Percentiles rank a stretch among this genome's conserved stretches.
Evolutionary conservation across 2,113 vertebrate species (phyloP).

Genomic region (Calcarius ornatus): DNA sequence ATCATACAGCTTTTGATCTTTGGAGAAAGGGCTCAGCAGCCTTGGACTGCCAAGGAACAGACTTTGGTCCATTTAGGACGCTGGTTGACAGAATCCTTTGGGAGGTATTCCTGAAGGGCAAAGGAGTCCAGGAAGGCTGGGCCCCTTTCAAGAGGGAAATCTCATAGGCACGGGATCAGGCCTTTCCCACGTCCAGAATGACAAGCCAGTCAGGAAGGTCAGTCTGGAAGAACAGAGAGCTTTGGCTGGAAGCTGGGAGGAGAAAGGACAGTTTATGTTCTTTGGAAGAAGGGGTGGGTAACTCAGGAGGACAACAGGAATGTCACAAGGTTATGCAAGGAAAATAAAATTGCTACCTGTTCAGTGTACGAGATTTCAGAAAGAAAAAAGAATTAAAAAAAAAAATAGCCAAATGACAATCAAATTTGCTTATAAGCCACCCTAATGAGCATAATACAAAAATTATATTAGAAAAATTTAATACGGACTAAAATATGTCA

Average conservation of each 20-base stretch:
- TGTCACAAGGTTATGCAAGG: background rate
- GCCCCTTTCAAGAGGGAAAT: background rate
- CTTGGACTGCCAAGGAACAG: background rate
- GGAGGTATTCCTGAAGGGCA: background rate
- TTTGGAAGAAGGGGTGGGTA: accelerated
- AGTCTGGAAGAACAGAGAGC: background rate
- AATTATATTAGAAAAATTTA: background rate
- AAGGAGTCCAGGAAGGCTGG: background rate
- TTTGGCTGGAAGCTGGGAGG: background rate
- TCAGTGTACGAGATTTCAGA: no score
- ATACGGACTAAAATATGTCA: background rate
- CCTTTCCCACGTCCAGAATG: background rate
- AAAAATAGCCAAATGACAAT: background rate
- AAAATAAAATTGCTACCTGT: background rate
- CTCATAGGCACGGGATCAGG: background rate
- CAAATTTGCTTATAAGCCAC: background rate
- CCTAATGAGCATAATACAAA: background rate
- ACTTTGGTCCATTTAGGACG: background rate
- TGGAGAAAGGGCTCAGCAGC: background rate
- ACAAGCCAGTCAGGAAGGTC: background rate
- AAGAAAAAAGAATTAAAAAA: background rate
- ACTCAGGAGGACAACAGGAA: background rate
- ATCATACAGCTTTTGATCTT: background rate
- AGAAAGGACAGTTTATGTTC: background rate
- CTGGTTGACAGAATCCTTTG: background rate